Evolutionary conservation across 2,113 vertebrate species (phyloP), one percentile per base, ranked within the genome.

Genomic region (Polypterus senegalus): DNA sequence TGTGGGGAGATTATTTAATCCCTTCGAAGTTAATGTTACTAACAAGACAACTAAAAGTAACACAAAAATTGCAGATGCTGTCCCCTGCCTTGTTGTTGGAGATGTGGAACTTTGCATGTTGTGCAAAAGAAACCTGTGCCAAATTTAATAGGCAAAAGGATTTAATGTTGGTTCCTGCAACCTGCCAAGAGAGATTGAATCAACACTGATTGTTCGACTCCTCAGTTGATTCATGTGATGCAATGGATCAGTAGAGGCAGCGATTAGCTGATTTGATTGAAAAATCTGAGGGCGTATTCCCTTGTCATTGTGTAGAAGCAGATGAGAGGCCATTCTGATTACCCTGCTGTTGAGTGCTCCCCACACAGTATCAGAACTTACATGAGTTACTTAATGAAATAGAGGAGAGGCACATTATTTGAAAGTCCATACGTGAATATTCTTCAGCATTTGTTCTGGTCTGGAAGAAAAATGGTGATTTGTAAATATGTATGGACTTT

Each of bases 401-500:
- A 2, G 27, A 27, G 27, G 27, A 27, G 27, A 27, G 27, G 27
- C 27, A 27, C 27, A 27, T 27, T 27, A 27, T 27, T 27, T 27
- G 27, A 27, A 27, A 27, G 27, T 27, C 27, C 27, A 27, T 27
- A 27, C 27, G 27, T 27, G 27, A 27, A 27, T 27, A 27, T 27
- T 27, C 27, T 52, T 52, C 51, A 8, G 7, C 51, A 52, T 4
- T 52, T 7, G 51, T 52, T 47, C 58, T n/a, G 7, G 8, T 59
- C 45, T 27, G 43, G 10, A n/a, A 43, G 61, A 8, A 9, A 27
- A 46, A 57, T 70, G 3, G 61, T 62, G n/a, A 56, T 1, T 45
- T 67, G 11, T 45, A 58, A 9, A 58, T 68, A 4, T 65, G 61
- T 45, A 68, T 64, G 4, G 58, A 66, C 45, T 66, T 68, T 6